These are phyloP conservation scores for Mus pahari DNA, from an alignment of 2,113 vertebrate species.

Conservation along the genomic window DNA sequence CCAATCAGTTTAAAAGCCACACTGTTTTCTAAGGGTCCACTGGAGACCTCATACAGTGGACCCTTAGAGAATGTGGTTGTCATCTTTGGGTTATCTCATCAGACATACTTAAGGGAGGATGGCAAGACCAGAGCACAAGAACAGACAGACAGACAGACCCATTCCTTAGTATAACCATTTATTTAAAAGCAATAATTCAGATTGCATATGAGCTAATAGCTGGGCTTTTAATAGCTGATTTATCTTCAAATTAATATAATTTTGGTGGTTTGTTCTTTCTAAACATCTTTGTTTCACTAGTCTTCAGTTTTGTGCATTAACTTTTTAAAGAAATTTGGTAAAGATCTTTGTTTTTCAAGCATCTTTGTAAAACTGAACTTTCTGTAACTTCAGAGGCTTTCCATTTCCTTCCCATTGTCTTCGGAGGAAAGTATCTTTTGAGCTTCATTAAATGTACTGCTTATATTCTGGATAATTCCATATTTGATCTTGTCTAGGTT, in stretches of 20 bases:
- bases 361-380: slow-evolving; percentile 34
- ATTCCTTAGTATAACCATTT: background rate
- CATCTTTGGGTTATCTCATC: background rate
- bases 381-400: slow-evolving; percentile 29
- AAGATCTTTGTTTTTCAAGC: slow-evolving; percentile 28
- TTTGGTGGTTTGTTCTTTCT: background rate
- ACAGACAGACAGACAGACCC: background rate
- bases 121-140: background rate
- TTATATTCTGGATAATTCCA: background rate
- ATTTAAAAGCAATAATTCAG: slow-evolving; percentile 3
- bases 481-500: background rate
- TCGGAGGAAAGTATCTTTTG: background rate
- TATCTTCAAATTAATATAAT: background rate
- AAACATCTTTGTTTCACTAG: background rate
- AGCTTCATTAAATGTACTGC: background rate
- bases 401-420: background rate
- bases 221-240: background rate
- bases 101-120: background rate
- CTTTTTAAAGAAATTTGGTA: background rate
- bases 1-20: too few species aligned
- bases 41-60: background rate
- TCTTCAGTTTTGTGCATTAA: slow-evolving; percentile 31
- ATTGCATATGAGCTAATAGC: background rate
- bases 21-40: too few species aligned
- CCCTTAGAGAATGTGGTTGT: background rate